Conservation (phyloP, 1,140 invertebrate genomes). For the Saccostrea glomerata region DNA sequence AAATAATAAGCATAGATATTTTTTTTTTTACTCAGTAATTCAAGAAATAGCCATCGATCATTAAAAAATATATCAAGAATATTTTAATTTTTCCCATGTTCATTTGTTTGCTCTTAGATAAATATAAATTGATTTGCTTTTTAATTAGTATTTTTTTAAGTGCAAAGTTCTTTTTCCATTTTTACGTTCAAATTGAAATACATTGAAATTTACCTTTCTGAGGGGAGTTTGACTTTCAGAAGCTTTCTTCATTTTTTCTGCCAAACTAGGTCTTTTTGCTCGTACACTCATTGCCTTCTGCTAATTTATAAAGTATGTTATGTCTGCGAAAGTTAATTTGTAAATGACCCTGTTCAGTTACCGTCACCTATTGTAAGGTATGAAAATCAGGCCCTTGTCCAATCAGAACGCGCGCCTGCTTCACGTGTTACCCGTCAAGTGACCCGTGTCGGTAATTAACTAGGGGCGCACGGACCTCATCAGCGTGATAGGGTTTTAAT, state of each 20-base stretch:
- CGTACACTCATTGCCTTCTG: background rate
- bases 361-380: constrained; percentile 19
- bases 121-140: too few species aligned
- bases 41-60: too few species aligned
- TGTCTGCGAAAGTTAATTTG: background rate
- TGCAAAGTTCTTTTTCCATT: too few species aligned
- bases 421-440: background rate
- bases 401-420: background rate
- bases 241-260: constrained; percentile 21
- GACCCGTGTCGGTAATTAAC: constrained; percentile 17
- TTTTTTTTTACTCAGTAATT: too few species aligned
- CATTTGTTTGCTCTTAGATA: too few species aligned
- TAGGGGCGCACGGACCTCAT: background rate
- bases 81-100: too few species aligned
- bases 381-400: constrained; percentile 6
- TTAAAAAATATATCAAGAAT: too few species aligned
- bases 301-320: background rate
- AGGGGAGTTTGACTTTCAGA: background rate
- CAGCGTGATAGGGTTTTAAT: background rate
- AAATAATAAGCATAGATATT: too few species aligned
- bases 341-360: background rate
- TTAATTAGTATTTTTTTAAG: too few species aligned
- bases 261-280: background rate
- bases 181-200: too few species aligned
- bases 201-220: background rate